Conservation (phyloP, 2,797 vertebrate species). For the Poecilia picta region DNA sequence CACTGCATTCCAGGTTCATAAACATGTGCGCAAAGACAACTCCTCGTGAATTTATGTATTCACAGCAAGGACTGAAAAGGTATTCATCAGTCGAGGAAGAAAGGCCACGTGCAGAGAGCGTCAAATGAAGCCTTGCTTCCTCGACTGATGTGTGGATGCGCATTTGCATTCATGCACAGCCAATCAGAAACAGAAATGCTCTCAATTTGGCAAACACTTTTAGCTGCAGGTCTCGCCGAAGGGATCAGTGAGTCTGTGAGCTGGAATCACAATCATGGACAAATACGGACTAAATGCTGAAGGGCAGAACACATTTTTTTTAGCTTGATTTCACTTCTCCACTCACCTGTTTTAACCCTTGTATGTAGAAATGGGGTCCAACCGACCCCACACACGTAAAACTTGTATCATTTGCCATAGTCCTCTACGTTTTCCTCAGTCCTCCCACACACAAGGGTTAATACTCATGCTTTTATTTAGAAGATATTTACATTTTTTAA, state of each 20-base stretch:
- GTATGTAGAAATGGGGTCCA: too few relatives aligned
- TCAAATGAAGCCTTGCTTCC: not conserved
- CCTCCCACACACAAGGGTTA: too few relatives aligned
- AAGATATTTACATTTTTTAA: not conserved
- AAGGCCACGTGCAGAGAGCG: not conserved
- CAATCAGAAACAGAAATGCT: slow-evolving; percentile 18
- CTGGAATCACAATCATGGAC: slow-evolving; percentile 43
- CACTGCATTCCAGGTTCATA: not conserved
- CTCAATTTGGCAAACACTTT: slow-evolving; percentile 8
- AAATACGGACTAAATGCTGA: slow-evolving; percentile 29
- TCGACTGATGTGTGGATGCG: not conserved
- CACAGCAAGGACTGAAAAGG: not conserved
- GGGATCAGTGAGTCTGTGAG: slow-evolving; percentile 31
- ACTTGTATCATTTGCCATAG: too few relatives aligned
- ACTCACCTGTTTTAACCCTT: slow-evolving; percentile 6
- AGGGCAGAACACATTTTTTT: not conserved
- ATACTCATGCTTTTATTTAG: not conserved
- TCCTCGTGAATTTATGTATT: not conserved
- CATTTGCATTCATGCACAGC: slow-evolving; percentile 9
- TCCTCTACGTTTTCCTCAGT: too few relatives aligned
- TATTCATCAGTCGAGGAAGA: slow-evolving; percentile 5
- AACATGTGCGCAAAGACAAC: not conserved
- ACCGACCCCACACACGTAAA: too few relatives aligned
- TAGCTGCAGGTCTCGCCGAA: slow-evolving; percentile 31
- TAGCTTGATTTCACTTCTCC: slow-evolving; percentile 10